These are phyloP conservation scores for Labeo rohita DNA, from an alignment of 2,113 vertebrate species.

Conservation along the genomic window DNA sequence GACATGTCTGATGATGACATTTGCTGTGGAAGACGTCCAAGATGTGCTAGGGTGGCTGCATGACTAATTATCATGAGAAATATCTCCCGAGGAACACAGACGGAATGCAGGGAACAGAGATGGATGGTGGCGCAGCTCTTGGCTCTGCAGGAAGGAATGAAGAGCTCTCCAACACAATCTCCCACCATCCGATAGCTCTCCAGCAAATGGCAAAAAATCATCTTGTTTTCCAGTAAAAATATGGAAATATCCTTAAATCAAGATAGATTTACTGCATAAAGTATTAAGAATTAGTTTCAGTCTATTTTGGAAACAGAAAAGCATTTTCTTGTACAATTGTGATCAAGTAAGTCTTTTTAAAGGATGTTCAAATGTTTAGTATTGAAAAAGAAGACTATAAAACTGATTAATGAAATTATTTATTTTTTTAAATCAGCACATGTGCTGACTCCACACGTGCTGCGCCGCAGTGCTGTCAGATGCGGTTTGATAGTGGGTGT, in stretches of 20 bases:
- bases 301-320: neutral
- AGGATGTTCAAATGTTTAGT: neutral
- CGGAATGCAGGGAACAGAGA: constrained; percentile 23
- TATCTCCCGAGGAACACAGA: neutral
- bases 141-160: neutral
- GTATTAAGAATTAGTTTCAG: neutral
- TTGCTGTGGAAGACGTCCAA: constrained; percentile 19
- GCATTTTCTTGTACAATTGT: neutral
- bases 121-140: constrained; percentile 14
- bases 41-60: constrained; percentile 29
- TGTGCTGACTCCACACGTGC: constrained; percentile 30
- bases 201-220: neutral
- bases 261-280: neutral
- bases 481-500: constrained; percentile 25
- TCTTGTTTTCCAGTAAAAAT: neutral
- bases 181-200: neutral
- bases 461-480: constrained; percentile 13
- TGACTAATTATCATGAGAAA: constrained; percentile 35
- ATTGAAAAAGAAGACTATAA: neutral
- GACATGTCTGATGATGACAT: constrained; percentile 27
- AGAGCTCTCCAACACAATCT: constrained; percentile 6
- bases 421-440: neutral
- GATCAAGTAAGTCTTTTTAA: neutral
- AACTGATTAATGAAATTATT: neutral
- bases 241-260: neutral